These are phyloP conservation scores for Phengaris arion DNA, from an alignment of 2,888 invertebrate genomes.

Conservation along the genomic window DNA sequence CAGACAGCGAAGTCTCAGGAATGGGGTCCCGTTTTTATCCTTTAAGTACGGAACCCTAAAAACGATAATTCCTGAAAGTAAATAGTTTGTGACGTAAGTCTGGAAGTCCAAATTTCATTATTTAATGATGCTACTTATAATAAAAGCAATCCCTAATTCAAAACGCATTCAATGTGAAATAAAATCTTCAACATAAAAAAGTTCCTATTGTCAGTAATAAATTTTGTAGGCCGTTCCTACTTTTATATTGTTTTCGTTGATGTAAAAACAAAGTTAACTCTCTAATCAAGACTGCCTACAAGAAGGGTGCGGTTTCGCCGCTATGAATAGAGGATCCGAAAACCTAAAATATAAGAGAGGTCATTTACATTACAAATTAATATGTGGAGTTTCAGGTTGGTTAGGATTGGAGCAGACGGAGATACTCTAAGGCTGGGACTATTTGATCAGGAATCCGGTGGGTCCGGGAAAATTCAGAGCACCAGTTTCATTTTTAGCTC, in stretches of 20 bases:
- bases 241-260: slow-evolving; percentile 5
- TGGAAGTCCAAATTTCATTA: not conserved
- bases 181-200: not conserved
- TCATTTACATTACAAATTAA: too few species aligned
- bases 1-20: too few species aligned
- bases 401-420: too few species aligned
- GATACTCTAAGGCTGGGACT: too few species aligned
- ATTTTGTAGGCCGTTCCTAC: slow-evolving; percentile 3
- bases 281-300: not conserved
- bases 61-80: too few species aligned
- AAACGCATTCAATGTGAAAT: not conserved
- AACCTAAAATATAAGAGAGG: not conserved
- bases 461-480: too few species aligned
- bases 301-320: not conserved
- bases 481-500: too few species aligned
- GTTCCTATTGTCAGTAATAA: not conserved
- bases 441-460: too few species aligned
- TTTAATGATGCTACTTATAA: not conserved
- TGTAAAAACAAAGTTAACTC: slow-evolving; percentile 1
- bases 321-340: not conserved
- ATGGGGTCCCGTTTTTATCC: too few species aligned
- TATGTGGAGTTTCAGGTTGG: too few species aligned
- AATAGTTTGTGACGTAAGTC: not conserved
- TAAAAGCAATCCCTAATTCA: not conserved
- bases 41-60: too few species aligned